A percentile compares a stretch with the other conserved stretches of the same genome.
Conservation (phyloP, 1,140 invertebrate genomes). For the Macrotrachela quadricornifera region DNA sequence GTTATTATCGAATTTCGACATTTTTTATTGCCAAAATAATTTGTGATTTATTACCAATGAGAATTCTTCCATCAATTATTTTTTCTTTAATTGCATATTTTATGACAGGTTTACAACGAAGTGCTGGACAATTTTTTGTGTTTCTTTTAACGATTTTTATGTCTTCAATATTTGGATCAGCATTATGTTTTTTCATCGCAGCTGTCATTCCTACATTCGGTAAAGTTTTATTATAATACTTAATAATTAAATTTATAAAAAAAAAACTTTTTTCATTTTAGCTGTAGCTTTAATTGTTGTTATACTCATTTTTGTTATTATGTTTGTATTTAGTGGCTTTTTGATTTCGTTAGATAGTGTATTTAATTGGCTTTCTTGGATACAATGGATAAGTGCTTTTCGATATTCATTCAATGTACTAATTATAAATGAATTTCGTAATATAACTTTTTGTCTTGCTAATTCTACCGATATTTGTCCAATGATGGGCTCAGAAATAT, state of each 20-base stretch:
- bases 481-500: conserved; percentile 13
- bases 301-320: too few relatives aligned
- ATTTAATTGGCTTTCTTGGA: conserved; percentile 20
- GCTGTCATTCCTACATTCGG: conserved; percentile 1
- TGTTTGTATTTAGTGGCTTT: conserved; percentile 21
- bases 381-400: conserved; percentile 24
- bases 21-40: conserved; percentile 26
- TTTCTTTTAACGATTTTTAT: conserved; percentile 19
- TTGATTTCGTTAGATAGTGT: conserved; percentile 23
- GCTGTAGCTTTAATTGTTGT: too few relatives aligned
- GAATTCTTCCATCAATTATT: conserved; percentile 17
- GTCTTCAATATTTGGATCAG: conserved; percentile 19
- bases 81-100: conserved; percentile 23
- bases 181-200: conserved; percentile 22
- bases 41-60: conserved; percentile 26
- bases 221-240: too few relatives aligned
- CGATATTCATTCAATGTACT: conserved; percentile 21
- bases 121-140: conserved; percentile 18
- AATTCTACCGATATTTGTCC: background rate
- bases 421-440: background rate
- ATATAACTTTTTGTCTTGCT: background rate
- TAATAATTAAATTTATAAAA: too few relatives aligned
- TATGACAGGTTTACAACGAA: conserved; percentile 18
- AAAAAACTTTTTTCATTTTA: too few relatives aligned
- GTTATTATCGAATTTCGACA: conserved; percentile 26